Percentiles rank a stretch among this genome's conserved stretches.
Conservation (phyloP, 2,888 invertebrate species). For the Subacronicta megacephala region DNA sequence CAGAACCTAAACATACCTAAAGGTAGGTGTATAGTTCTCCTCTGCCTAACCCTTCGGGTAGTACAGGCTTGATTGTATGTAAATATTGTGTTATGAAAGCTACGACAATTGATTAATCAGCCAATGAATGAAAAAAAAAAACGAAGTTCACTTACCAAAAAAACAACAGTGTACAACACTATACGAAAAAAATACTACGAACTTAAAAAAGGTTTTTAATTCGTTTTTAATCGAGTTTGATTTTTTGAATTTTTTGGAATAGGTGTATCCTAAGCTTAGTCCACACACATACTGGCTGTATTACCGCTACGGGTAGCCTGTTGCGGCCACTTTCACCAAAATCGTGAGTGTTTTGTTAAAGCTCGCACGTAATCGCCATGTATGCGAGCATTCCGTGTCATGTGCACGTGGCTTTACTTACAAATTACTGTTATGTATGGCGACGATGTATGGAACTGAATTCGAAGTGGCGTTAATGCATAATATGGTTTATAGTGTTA, state of each 20-base stretch:
- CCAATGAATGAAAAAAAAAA: neutral
- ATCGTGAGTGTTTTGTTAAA: constrained; percentile 59
- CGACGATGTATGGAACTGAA: constrained; percentile 26
- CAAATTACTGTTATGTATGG: constrained; percentile 36
- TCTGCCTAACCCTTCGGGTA: too few species aligned
- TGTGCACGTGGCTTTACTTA: constrained; percentile 47
- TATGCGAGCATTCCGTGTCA: constrained; percentile 46
- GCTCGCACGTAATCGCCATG: constrained; percentile 46
- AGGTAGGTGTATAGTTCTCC: too few species aligned
- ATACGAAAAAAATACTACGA: neutral
- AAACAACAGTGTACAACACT: neutral
- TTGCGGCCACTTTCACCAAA: constrained; percentile 56
- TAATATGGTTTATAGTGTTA: constrained; percentile 12
- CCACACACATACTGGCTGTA: constrained; percentile 44
- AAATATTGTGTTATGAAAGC: too few species aligned
- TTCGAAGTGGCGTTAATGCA: constrained; percentile 38
- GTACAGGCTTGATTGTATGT: too few species aligned
- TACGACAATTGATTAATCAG: neutral
- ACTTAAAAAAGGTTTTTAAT: neutral
- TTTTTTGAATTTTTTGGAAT: constrained; percentile 26
- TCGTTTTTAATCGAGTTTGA: too few species aligned
- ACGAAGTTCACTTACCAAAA: constrained; percentile 18
- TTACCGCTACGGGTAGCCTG: constrained; percentile 34
- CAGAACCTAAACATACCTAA: too few species aligned
- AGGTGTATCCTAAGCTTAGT: constrained; percentile 41